A percentile compares a stretch with the other conserved stretches of the same genome.
phyloP scores from a whole-genome alignment of 2,888 invertebrate species.

The Pseudolycoriella hygida region DNA sequence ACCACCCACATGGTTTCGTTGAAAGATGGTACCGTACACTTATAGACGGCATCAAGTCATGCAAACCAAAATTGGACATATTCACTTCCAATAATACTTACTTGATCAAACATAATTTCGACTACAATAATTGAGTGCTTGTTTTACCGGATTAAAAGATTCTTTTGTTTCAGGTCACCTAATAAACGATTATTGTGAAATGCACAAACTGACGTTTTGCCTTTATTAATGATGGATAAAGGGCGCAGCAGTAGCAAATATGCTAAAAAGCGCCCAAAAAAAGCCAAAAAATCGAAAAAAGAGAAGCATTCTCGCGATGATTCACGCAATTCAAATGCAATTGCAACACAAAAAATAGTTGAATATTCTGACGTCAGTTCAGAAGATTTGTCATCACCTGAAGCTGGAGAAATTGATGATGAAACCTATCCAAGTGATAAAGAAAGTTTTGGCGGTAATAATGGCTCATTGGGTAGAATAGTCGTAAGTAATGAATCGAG shows the following conservation, averaged over 20 bases:
- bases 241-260: conserved; percentile 10
- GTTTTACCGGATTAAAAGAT: no score
- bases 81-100: no score
- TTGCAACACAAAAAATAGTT: conserved; percentile 15
- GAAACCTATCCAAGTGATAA: conserved; percentile 14
- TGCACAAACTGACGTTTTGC: conserved; percentile 2
- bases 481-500: neutral
- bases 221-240: conserved; percentile 11
- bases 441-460: neutral
- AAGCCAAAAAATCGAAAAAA: conserved; percentile 5
- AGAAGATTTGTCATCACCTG: conserved; percentile 75
- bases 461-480: neutral
- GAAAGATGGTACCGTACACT: no score
- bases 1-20: no score
- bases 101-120: no score
- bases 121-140: no score
- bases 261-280: conserved; percentile 6
- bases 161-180: neutral
- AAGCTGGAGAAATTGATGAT: conserved; percentile 78
- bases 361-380: conserved; percentile 89
- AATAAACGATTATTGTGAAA: neutral
- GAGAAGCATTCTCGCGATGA: neutral
- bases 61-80: no score
- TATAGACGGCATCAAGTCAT: no score
- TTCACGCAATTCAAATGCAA: neutral